These are phyloP conservation scores for Clunio marinus DNA, from an alignment of 2,888 invertebrate species.

Conservation along the genomic window DNA sequence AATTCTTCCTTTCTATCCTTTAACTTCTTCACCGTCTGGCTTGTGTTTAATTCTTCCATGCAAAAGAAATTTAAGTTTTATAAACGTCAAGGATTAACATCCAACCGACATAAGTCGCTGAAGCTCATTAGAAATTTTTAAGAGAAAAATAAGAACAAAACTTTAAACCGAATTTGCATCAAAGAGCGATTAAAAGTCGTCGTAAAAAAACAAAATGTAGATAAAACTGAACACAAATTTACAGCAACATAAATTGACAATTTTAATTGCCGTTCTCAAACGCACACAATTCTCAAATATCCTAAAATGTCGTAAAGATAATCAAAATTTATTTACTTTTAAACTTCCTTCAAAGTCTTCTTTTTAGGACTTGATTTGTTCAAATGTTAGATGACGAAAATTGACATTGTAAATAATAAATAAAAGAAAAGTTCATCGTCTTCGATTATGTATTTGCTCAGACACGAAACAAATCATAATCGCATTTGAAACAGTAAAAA, in stretches of 20 bases:
- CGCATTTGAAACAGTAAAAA: no score
- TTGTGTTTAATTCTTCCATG: no score
- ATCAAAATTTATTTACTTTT: no score
- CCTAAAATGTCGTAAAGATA: slow-evolving; percentile 6
- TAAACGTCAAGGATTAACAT: slow-evolving; percentile 5
- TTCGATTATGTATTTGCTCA: no score
- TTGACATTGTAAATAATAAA: no score
- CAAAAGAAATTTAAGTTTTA: neutral
- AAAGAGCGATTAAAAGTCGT: slow-evolving; percentile 8
- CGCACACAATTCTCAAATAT: no score
- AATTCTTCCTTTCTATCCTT: neutral
- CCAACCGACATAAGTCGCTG: slow-evolving; percentile 1
- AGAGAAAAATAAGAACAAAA: neutral
- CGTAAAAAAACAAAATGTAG: neutral
- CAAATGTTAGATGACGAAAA: no score
- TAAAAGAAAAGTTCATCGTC: no score
- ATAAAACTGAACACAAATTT: neutral
- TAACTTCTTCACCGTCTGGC: neutral
- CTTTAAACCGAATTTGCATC: neutral
- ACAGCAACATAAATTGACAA: slow-evolving; percentile 21
- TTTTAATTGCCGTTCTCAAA: slow-evolving; percentile 25
- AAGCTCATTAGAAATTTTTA: neutral
- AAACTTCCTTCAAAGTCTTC: no score
- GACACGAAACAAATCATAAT: no score
- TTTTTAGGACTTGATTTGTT: no score